A percentile compares a stretch with the other conserved stretches of the same genome.
Evolutionary conservation across 2,113 vertebrate species (phyloP).

Genomic region (Dasyornis broadbenti): DNA sequence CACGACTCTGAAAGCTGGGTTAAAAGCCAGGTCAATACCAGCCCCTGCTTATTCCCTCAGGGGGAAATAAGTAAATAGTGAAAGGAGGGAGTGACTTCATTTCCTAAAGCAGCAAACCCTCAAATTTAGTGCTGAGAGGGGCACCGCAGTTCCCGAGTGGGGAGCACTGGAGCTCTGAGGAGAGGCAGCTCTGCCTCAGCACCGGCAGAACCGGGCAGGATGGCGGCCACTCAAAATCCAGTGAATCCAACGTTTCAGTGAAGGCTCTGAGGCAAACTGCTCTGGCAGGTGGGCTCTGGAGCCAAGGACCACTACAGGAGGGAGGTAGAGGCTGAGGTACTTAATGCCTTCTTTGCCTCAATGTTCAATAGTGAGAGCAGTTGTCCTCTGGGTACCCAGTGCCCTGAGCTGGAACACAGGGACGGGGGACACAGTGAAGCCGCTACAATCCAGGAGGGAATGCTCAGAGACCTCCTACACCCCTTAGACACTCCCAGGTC

Average conservation of each 20-base stretch:
- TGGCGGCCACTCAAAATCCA: background rate
- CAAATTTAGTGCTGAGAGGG: background rate
- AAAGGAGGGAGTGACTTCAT: background rate
- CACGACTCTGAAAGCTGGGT: constrained; percentile 48
- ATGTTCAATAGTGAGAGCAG: background rate
- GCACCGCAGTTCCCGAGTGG: accelerated
- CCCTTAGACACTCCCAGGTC: background rate
- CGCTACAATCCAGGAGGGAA: background rate
- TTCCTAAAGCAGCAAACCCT: background rate
- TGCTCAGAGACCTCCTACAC: background rate
- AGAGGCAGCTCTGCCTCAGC: background rate
- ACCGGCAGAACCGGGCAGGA: background rate
- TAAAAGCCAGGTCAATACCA: constrained; percentile 65
- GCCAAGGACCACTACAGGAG: background rate
- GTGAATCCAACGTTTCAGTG: background rate
- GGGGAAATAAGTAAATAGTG: constrained; percentile 41
- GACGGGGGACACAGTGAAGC: background rate
- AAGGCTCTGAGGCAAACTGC: background rate
- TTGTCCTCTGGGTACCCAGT: background rate
- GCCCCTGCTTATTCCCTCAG: constrained; percentile 16
- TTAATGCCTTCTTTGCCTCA: background rate
- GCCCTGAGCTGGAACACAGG: background rate
- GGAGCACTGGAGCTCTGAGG: background rate
- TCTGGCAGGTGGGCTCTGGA: background rate
- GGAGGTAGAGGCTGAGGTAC: background rate